Percentiles rank a stretch among this genome's conserved stretches.
These are phyloP conservation scores for Eriosoma lanigerum DNA, from an alignment of 1,140 invertebrate genomes.

Conservation along the genomic window DNA sequence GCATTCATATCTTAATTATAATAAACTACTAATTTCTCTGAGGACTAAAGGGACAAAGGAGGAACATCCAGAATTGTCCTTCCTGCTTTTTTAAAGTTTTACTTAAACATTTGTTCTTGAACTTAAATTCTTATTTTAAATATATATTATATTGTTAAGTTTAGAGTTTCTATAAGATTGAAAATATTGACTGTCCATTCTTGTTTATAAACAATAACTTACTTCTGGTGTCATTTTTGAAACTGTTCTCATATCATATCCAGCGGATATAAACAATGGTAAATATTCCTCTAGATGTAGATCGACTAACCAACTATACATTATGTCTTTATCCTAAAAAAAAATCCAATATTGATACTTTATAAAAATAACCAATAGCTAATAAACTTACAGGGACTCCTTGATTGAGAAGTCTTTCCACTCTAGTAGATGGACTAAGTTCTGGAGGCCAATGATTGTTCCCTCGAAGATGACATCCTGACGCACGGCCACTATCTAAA, in stretches of 20 bases:
- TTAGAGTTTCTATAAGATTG: too few species aligned
- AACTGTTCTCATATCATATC: constrained; percentile 97
- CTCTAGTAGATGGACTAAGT: constrained; percentile 60
- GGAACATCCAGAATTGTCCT: too few species aligned
- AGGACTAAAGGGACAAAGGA: too few species aligned
- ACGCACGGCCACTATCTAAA: constrained; percentile 87
- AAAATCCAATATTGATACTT: constrained; percentile 52
- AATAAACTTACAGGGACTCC: constrained; percentile 61
- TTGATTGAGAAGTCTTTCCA: constrained; percentile 67
- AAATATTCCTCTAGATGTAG: constrained; percentile 96
- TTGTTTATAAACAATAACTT: constrained; percentile 19
- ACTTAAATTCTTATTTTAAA: too few species aligned
- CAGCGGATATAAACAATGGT: constrained; percentile 87
- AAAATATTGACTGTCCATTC: too few species aligned
- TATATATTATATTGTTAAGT: too few species aligned
- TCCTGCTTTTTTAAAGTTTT: too few species aligned
- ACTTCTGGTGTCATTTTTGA: constrained; percentile 97
- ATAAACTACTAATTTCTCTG: too few species aligned
- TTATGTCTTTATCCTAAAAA: constrained; percentile 84
- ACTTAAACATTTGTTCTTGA: too few species aligned
- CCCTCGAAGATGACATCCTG: constrained; percentile 64
- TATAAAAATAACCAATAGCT: not conserved
- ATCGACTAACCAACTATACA: constrained; percentile 91
- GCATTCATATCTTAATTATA: too few species aligned
- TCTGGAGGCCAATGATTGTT: constrained; percentile 77